A percentile compares a stretch with the other conserved stretches of the same genome.
These are phyloP conservation scores for Aporophyla nigra DNA, from an alignment of 2,888 invertebrate species.

Conservation along the genomic window DNA sequence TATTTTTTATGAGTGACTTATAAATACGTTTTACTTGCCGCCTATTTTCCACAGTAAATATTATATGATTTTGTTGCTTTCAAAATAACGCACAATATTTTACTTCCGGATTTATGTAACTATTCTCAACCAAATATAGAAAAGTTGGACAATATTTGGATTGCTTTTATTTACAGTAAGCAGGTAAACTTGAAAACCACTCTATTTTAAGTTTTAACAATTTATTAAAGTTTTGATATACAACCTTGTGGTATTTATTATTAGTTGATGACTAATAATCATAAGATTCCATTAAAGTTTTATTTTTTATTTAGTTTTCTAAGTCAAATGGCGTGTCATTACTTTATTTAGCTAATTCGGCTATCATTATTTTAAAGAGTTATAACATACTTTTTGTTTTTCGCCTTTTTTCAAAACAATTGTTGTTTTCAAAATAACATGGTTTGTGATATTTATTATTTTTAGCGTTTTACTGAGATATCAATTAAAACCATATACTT, in stretches of 20 bases:
- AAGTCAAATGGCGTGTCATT: not conserved
- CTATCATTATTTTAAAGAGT: not conserved
- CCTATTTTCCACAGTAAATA: not conserved
- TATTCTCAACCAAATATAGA: not conserved
- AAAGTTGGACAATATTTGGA: slow-evolving; percentile 6
- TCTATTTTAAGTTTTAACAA: not conserved
- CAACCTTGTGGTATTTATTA: not conserved
- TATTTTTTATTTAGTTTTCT: not conserved
- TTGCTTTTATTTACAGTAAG: slow-evolving; percentile 5
- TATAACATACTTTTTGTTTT: not conserved
- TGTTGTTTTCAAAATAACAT: not conserved
- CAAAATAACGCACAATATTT: not conserved
- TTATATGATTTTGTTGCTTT: not conserved
- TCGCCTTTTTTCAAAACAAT: not conserved
- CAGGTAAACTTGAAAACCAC: not conserved
- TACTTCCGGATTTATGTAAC: not conserved
- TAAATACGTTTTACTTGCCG: not conserved
- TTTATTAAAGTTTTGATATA: not conserved
- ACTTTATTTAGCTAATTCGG: not conserved
- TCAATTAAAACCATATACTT: not conserved
- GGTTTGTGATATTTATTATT: not conserved
- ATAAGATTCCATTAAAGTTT: not conserved
- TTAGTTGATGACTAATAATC: not conserved
- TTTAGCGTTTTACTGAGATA: not conserved
- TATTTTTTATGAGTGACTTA: not conserved